Percentiles rank a stretch among this genome's conserved stretches.
Conservation (phyloP, 2,888 invertebrate species). For the Lordiphosa fenestrarum region DNA sequence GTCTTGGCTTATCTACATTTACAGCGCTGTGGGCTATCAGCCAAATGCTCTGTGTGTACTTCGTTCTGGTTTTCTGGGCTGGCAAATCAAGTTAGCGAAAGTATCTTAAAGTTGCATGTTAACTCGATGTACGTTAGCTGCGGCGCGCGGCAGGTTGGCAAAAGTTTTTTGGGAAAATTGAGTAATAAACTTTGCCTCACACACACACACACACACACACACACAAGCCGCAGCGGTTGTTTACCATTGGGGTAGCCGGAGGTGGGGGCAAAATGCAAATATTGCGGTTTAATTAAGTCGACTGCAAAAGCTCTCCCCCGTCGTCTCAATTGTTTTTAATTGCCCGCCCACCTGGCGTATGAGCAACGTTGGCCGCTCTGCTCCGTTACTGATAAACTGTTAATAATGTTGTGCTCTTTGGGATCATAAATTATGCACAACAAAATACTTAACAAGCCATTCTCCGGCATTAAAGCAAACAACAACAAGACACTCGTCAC, state of each 20-base stretch:
- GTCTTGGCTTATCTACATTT: conserved; percentile 55
- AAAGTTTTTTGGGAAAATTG: conserved; percentile 61
- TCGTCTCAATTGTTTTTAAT: conserved; percentile 48
- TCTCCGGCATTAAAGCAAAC: conserved; percentile 45
- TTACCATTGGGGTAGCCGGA: conserved; percentile 16
- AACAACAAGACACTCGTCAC: conserved; percentile 63
- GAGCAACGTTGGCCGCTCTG: conserved; percentile 26
- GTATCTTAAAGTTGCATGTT: conserved; percentile 69
- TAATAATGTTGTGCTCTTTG: conserved; percentile 33
- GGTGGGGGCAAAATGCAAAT: conserved; percentile 62
- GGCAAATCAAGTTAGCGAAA: conserved; percentile 57
- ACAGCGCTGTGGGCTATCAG: conserved; percentile 46
- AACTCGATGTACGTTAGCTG: conserved; percentile 57
- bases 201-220: conserved; percentile 10
- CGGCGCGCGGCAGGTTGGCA: conserved; percentile 36
- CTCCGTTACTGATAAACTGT: conserved; percentile 26
- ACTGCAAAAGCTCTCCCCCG: conserved; percentile 33
- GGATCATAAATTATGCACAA: conserved; percentile 54
- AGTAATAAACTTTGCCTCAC: conserved; percentile 62
- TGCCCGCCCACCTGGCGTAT: conserved; percentile 56
- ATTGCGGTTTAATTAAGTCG: conserved; percentile 73
- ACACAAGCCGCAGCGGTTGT: conserved; percentile 19
- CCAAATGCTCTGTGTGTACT: conserved; percentile 9
- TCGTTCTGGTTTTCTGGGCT: conserved; percentile 14
- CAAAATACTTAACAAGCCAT: conserved; percentile 55